Conservation (phyloP, 2,113 vertebrate genomes). For the Heterocephalus glaber region DNA sequence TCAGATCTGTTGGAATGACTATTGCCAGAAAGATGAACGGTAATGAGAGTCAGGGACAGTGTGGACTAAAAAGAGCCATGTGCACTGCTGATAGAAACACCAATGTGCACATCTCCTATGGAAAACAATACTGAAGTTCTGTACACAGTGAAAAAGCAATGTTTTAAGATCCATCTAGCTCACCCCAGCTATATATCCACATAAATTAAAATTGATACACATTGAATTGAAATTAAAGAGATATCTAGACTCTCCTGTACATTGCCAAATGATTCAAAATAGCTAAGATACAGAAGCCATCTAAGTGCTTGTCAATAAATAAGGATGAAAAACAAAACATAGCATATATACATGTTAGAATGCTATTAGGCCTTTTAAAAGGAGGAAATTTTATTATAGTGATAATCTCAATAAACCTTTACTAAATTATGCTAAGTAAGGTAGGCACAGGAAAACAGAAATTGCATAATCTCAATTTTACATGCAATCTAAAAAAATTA, state of each 20-base stretch:
- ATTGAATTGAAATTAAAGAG: neutral
- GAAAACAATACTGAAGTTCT: neutral
- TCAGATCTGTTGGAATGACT: neutral
- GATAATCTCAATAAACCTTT: neutral
- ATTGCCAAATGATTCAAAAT: neutral
- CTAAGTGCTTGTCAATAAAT: neutral
- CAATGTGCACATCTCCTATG: too few species aligned
- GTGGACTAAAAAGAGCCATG: neutral
- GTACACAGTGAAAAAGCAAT: neutral
- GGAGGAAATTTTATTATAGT: neutral
- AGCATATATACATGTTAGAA: neutral
- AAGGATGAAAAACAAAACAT: neutral
- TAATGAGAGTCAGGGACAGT: neutral
- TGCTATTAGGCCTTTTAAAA: neutral
- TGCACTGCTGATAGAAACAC: neutral
- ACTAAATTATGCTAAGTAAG: neutral
- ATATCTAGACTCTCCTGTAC: neutral
- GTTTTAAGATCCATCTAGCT: neutral
- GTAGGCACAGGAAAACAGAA: neutral
- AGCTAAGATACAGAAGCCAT: neutral
- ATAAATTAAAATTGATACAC: neutral
- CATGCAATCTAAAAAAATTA: neutral
- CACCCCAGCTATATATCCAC: neutral
- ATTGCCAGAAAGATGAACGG: neutral
- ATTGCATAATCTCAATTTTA: neutral